Conservation (phyloP, 2,888 invertebrate genomes). For the Seira ritae region DNA sequence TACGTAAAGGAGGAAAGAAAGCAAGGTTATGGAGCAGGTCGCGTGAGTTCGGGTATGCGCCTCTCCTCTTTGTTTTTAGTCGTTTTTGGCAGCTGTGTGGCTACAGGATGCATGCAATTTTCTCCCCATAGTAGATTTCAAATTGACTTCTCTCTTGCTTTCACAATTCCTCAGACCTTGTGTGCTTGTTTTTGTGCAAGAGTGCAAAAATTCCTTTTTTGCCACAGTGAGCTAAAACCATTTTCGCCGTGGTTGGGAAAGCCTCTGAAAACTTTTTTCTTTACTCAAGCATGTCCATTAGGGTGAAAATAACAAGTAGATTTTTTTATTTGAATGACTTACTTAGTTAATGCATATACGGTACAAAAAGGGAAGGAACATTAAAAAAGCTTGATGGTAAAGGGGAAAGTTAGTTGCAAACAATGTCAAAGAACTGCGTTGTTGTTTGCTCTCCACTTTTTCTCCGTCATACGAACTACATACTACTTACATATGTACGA, state of each 20-base stretch:
- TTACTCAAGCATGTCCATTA: neutral
- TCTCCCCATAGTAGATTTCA: neutral
- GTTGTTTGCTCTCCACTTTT: conserved; percentile 17
- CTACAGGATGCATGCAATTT: neutral
- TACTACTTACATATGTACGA: too few relatives aligned
- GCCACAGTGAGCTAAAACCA: neutral
- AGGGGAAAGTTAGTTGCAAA: conserved; percentile 35
- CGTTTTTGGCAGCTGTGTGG: too few relatives aligned
- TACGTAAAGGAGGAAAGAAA: too few relatives aligned
- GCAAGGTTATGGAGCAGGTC: neutral
- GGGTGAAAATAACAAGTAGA: neutral
- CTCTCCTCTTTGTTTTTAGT: neutral
- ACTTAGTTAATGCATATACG: neutral
- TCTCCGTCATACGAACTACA: too few relatives aligned
- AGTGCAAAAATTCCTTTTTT: neutral
- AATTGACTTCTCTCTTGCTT: neutral
- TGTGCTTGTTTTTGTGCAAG: neutral
- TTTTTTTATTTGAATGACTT: neutral
- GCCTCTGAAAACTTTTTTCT: neutral
- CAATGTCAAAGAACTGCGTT: conserved; percentile 54
- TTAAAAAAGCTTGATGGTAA: neutral
- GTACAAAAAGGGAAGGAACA: neutral
- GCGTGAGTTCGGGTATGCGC: neutral
- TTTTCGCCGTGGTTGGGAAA: neutral
- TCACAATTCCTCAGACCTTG: neutral